Base-by-base conservation (phyloP, 2,797 vertebrate genomes). In the Lophius americanus region DNA sequence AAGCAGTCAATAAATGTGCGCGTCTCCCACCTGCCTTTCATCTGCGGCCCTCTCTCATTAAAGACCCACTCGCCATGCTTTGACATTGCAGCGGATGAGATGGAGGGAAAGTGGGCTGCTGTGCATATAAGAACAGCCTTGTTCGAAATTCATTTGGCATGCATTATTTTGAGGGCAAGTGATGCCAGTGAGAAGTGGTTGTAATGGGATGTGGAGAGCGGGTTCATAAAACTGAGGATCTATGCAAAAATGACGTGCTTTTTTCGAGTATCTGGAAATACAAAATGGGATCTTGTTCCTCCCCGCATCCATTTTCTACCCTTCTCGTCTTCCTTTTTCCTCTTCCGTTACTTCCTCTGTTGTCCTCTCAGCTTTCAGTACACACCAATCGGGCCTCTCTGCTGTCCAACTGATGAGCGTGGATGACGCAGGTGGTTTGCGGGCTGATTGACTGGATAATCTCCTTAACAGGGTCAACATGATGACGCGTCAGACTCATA, bases 401-500 rank as follows among this genome's bases (percentile, higher is more conserved):
- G 9, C 67, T 49, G 65, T 68, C 59, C 65, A 70, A 71, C 69
- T 74, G 83, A 88, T 70, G 82, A 79, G 79, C 36, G 12, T 44
- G 69, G 73, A 83, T 92, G 91, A 93, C 89, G 89, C 89, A 91
- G 76, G 81, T 53, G 9, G 43, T 76, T 84, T 58, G 76, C 71
- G 72, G 43, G 75, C 78, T 79, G 79, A 91, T 77, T 91, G 91
- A 93, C 89, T 82, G 88, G 91, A 90, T 93, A 86, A 94, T 91
- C 87, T 76, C 80, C 88, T 92, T 91, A 92, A 87, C 64, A 6
- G 83, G 88, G 85, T 90, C 82, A 90, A 74, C 46, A 51, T 23
- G 60, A 76, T 42, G 47, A 79, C 64, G 14, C 9, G 55, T 43
- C 60, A 70, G 70, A 64, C 68, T 81, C 72, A 55, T 63, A 56